Evolutionary conservation across 1,140 invertebrate genomes (phyloP).

Genomic region (Drosophila micromelanica): DNA sequence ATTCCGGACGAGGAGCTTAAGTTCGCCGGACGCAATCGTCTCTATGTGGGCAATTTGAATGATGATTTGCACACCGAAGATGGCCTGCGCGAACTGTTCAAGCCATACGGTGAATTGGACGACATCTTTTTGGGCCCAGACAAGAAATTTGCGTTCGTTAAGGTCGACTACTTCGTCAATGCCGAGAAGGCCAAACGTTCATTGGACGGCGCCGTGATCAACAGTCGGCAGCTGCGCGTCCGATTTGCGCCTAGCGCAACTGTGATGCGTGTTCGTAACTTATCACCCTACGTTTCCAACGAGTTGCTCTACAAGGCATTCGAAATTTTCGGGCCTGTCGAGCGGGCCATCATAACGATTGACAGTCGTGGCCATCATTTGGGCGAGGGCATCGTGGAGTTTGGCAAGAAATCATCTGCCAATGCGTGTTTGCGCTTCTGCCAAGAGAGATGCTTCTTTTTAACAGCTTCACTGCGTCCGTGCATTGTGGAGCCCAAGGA

Average conservation of each 20-base stretch:
- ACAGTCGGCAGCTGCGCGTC: constrained; percentile 94
- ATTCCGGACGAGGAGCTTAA: constrained; percentile 97
- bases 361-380: constrained; percentile 97
- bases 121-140: constrained; percentile 97
- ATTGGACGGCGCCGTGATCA: constrained; percentile 94
- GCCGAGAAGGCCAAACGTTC: constrained; percentile 98
- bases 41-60: constrained; percentile 99
- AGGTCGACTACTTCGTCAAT: constrained; percentile 97
- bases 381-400: constrained; percentile 98
- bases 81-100: constrained; percentile 93
- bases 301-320: constrained; percentile 97
- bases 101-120: constrained; percentile 93
- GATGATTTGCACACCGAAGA: constrained; percentile 99
- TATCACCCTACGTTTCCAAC: constrained; percentile 96
- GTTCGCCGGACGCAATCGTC: constrained; percentile 95
- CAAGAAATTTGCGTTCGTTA: constrained; percentile 98
- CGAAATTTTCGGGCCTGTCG: constrained; percentile 96
- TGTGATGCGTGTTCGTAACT: constrained; percentile 95
- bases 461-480: constrained; percentile 94
- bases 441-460: constrained; percentile 95
- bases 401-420: constrained; percentile 95
- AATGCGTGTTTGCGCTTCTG: constrained; percentile 94
- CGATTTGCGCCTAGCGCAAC: constrained; percentile 97
- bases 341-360: constrained; percentile 96
- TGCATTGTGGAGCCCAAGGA: constrained; percentile 95